A percentile compares a stretch with the other conserved stretches of the same genome.
Conservation (phyloP, 2,113 vertebrate species). For the Tetrao urogallus region DNA sequence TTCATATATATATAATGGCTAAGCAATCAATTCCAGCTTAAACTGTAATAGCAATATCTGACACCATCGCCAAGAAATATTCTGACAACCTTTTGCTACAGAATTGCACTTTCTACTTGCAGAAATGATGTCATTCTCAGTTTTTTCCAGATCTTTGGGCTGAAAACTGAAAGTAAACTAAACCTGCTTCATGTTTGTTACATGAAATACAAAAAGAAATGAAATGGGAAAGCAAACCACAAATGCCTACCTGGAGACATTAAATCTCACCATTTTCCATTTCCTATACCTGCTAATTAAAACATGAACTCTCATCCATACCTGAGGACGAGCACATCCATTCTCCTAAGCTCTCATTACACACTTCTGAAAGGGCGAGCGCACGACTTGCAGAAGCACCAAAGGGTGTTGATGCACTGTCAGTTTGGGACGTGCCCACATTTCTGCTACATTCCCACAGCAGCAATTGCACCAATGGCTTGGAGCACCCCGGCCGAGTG, state of each 20-base stretch:
- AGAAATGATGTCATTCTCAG: not conserved
- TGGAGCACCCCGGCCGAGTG: not conserved
- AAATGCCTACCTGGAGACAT: not conserved
- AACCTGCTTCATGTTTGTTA: not conserved
- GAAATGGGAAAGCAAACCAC: not conserved
- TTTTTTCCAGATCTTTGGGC: not conserved
- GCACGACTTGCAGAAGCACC: not conserved
- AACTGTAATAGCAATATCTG: not conserved
- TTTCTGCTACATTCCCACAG: not conserved
- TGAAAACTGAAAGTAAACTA: slow-evolving; percentile 5
- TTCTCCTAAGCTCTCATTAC: not conserved
- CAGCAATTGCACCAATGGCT: not conserved
- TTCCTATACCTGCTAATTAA: not conserved
- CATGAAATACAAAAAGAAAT: not conserved
- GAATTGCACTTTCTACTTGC: not conserved
- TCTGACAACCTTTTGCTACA: not conserved
- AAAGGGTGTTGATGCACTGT: not conserved
- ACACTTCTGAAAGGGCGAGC: not conserved
- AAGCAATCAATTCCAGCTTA: not conserved
- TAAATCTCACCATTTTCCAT: not conserved
- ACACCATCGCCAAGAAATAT: not conserved
- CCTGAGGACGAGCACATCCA: not conserved
- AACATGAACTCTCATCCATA: not conserved
- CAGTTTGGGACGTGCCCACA: accelerated
- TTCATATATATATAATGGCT: not conserved